phyloP scores from a whole-genome alignment of 2,888 invertebrate genomes.

The Temnothorax unifasciatus region DNA sequence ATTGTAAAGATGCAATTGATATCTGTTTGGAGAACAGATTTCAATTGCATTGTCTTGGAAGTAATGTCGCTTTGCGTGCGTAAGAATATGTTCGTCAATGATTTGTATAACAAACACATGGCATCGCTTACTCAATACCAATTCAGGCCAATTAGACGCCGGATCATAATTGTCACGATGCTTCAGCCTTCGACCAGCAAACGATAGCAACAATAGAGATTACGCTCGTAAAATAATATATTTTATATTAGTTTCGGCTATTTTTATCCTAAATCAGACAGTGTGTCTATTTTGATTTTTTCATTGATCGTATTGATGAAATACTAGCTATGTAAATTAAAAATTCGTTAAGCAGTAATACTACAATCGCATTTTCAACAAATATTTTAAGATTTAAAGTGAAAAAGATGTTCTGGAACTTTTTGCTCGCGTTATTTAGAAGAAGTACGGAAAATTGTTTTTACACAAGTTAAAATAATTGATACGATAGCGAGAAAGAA shows the following conservation, averaged over 20 bases:
- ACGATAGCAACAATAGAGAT: conserved; percentile 45
- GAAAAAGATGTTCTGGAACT: neutral
- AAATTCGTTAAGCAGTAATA: neutral
- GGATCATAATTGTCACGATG: conserved; percentile 83
- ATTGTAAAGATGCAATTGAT: neutral
- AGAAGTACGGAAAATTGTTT: neutral
- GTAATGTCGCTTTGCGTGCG: conserved; percentile 29
- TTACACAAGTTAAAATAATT: neutral
- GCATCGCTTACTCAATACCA: conserved; percentile 76
- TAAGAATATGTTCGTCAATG: conserved; percentile 52
- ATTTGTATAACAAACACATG: conserved; percentile 66
- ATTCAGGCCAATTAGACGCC: conserved; percentile 85
- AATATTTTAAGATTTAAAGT: conserved; percentile 1
- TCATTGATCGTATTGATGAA: conserved; percentile 8
- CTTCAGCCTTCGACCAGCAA: conserved; percentile 67
- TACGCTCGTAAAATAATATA: conserved; percentile 50
- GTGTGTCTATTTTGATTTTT: neutral
- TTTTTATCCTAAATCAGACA: neutral
- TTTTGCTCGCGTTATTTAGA: neutral
- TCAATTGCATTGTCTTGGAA: conserved; percentile 43
- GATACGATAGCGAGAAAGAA: neutral
- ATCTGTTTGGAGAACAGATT: neutral
- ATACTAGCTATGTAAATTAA: neutral
- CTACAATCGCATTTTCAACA: neutral
- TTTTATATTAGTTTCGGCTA: neutral